These are phyloP conservation scores for Ips typographus DNA, from an alignment of 1,140 invertebrate species.

Conservation along the genomic window DNA sequence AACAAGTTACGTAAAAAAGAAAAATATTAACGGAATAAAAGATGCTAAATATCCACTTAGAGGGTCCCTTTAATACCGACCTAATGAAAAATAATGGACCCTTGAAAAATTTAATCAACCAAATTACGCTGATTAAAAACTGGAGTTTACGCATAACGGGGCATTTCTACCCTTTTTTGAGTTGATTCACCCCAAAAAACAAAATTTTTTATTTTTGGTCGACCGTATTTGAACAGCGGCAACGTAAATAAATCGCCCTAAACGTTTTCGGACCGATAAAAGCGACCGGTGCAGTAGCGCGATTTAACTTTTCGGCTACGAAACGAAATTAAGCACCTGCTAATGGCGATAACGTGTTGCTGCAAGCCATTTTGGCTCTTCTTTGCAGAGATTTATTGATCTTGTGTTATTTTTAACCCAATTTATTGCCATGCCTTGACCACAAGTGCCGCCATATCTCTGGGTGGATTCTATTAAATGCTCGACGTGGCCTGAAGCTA, in stretches of 20 bases:
- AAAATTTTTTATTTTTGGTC: neutral
- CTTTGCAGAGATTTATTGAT: neutral
- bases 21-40: too few species aligned
- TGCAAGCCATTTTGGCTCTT: neutral
- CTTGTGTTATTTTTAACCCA: neutral
- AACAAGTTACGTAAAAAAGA: too few species aligned
- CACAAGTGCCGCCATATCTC: too few species aligned
- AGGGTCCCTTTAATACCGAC: too few species aligned
- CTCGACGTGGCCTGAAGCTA: too few species aligned
- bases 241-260: neutral
- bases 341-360: constrained; percentile 1
- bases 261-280: neutral
- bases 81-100: constrained; percentile 2
- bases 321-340: neutral
- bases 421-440: too few species aligned
- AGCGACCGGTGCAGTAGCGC: neutral
- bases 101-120: neutral
- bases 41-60: too few species aligned
- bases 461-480: too few species aligned
- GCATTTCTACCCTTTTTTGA: neutral
- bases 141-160: neutral
- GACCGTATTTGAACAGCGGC: neutral
- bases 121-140: constrained; percentile 1
- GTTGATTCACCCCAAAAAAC: neutral
- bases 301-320: neutral